Evolutionary conservation across 2,797 vertebrate genomes (phyloP), one percentile per base, ranked within the genome.

Genomic region (Staurois parvus): DNA sequence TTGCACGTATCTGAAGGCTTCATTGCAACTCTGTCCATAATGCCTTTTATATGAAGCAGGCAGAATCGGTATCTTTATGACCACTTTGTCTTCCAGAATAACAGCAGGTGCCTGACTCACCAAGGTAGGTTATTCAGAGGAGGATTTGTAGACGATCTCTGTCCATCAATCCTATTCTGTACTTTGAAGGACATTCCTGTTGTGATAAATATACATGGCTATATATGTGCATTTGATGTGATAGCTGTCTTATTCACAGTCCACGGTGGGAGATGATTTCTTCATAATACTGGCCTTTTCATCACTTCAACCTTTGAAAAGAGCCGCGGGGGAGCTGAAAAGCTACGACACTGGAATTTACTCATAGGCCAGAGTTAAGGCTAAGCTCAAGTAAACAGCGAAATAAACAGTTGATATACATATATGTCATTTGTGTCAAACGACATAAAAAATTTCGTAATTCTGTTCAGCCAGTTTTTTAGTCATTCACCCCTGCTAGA

Each of bases 181-280:
- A 40, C 79, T 81, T 72, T 81, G 68, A 81, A 81, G 79, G 68
- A 72, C 68, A 34, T 48, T 72, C 79, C 79, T 72, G 67, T 40
- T 81, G 79, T 62, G 79, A 81, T 81, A 81, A 81, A 72, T 81
- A 81, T 24, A 79, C 67, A 52, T 69, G n/a, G 45, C 45, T 59
- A 12, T 64, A 64, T 64, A 64, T 64, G n/a, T 64, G n/a, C n/a
- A 26, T 52, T 52, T 52, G n/a, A 45, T 32, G n/a, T 52, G 78
- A 80, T 56, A 80, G 30, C 66, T 70, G 32, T 66, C 30, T 67
- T 80, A 42, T 30, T 70, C 66, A 17, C 42, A 4, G 78, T 56
- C 45, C 37, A 42, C 78, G 17, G 67, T 56, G 28, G 78, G 66
- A 28, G 69, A 80, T 70, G 34, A 68, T 30, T 70, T 56, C 30